Evolutionary conservation across 2,888 invertebrate species (phyloP).

Genomic region (Aelia acuminata): DNA sequence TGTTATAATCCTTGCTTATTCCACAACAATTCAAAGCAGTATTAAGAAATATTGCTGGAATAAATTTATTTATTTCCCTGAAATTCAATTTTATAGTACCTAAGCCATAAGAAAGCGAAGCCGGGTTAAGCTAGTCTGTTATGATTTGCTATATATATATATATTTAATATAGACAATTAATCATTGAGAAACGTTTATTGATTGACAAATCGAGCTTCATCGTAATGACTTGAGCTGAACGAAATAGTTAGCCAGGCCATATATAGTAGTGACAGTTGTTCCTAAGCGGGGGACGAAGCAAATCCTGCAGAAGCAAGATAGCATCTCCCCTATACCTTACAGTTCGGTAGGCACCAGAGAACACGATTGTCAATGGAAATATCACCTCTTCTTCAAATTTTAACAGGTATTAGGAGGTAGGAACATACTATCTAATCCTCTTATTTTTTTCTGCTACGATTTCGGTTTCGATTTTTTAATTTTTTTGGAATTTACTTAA

Average conservation of each 20-base stretch:
- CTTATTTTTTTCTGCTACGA: background rate
- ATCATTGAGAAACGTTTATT: too few species aligned
- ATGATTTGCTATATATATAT: too few species aligned
- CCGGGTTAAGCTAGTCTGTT: too few species aligned
- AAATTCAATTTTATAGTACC: too few species aligned
- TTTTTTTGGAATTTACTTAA: slow-evolving; percentile 34
- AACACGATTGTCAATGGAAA: background rate
- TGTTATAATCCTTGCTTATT: too few species aligned
- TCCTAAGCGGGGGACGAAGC: background rate
- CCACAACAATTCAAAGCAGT: too few species aligned
- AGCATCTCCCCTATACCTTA: slow-evolving; percentile 3
- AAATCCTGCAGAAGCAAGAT: background rate
- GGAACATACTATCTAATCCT: background rate
- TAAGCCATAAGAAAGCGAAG: too few species aligned
- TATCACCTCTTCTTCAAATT: slow-evolving; percentile 7
- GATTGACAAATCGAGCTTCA: too few species aligned
- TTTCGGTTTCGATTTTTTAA: background rate
- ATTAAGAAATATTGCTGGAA: too few species aligned
- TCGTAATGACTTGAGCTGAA: background rate
- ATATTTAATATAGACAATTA: too few species aligned
- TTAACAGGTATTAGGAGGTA: slow-evolving; percentile 9
- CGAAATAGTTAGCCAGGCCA: background rate
- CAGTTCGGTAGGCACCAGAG: background rate
- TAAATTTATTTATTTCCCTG: too few species aligned
- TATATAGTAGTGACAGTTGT: background rate